These are phyloP conservation scores for Drusus annulatus DNA, from an alignment of 1,140 invertebrate species.

Conservation along the genomic window DNA sequence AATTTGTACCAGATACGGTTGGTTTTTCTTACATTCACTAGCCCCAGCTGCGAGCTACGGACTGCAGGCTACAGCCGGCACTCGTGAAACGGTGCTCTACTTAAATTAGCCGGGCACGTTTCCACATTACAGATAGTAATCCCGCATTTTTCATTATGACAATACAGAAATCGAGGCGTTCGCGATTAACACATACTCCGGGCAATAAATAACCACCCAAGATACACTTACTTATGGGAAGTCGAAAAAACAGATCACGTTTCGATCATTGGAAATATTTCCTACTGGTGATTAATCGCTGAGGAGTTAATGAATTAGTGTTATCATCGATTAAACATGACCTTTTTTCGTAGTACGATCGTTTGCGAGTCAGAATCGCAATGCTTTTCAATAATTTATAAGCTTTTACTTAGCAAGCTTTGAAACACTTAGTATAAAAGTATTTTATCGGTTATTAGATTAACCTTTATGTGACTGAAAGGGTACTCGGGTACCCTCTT, in stretches of 20 bases:
- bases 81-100: slow-evolving; percentile 41
- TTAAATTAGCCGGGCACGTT: slow-evolving; percentile 54
- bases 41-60: slow-evolving; percentile 34
- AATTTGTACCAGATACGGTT: slow-evolving; percentile 49
- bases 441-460: too few species aligned
- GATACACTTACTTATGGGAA: slow-evolving; percentile 16
- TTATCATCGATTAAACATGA: too few species aligned
- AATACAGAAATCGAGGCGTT: slow-evolving; percentile 52
- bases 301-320: too few species aligned
- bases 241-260: slow-evolving; percentile 14
- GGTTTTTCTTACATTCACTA: slow-evolving; percentile 37
- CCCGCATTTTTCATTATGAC: slow-evolving; percentile 57
- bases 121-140: slow-evolving; percentile 51
- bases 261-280: slow-evolving; percentile 11
- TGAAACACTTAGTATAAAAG: too few species aligned
- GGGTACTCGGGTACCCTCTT: too few species aligned
- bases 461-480: too few species aligned
- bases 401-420: too few species aligned
- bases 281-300: background rate
- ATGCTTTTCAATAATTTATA: too few species aligned
- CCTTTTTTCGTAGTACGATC: too few species aligned
- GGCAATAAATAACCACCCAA: slow-evolving; percentile 25
- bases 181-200: slow-evolving; percentile 35
- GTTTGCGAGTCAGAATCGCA: too few species aligned
- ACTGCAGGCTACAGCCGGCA: background rate